phyloP scores from a whole-genome alignment of 2,797 vertebrate genomes.

The Myiotriccus ornatus region DNA sequence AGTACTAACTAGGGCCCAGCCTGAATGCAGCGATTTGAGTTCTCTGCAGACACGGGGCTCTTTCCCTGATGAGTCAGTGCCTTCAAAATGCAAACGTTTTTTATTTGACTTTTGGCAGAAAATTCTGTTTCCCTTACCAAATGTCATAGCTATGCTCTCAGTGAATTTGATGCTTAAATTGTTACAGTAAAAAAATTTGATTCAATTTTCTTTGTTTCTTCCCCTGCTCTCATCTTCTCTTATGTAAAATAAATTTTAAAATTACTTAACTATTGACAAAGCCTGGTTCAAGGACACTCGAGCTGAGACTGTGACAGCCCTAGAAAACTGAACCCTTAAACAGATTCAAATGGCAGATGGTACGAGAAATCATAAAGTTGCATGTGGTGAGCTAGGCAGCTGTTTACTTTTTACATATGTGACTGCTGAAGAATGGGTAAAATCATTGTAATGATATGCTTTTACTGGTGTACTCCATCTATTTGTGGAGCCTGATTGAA shows the following conservation, averaged over 20 bases:
- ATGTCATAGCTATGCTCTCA: slow-evolving; percentile 1
- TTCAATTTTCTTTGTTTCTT: background rate
- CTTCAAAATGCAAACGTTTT: slow-evolving; percentile 27
- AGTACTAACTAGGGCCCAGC: background rate
- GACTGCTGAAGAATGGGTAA: background rate
- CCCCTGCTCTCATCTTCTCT: background rate
- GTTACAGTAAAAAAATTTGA: background rate
- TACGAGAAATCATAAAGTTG: background rate
- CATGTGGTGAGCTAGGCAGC: background rate
- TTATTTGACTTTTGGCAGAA: slow-evolving; percentile 40
- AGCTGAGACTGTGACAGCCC: background rate
- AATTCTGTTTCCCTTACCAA: slow-evolving; percentile 38
- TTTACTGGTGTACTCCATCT: background rate
- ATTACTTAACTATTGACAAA: background rate
- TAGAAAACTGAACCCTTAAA: background rate
- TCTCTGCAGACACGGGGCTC: background rate
- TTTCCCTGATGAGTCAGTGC: slow-evolving; percentile 25
- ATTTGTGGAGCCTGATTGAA: background rate
- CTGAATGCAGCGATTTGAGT: background rate
- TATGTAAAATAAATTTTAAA: background rate
- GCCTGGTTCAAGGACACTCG: background rate
- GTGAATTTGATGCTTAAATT: slow-evolving; percentile 5
- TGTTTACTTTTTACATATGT: background rate
- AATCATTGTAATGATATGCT: background rate
- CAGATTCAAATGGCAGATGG: background rate